Percentiles rank a stretch among this genome's conserved stretches.
Evolutionary conservation across 1,140 invertebrate genomes (phyloP).

Genomic region (Bombus sylvicola): DNA sequence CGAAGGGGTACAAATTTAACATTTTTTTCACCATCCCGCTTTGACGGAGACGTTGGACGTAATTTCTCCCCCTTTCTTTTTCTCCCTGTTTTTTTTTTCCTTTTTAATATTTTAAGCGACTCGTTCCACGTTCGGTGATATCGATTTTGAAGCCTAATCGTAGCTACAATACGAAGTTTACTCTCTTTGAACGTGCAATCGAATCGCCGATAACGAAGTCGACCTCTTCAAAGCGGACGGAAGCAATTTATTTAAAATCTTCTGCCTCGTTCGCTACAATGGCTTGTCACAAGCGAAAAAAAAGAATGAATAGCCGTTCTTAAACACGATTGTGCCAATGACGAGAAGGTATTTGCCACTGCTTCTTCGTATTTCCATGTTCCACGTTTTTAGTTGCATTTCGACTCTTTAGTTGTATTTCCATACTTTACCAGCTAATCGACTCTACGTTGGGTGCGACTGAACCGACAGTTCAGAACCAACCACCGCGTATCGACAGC

Average conservation of each 20-base stretch:
- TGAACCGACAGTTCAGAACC: too few relatives aligned
- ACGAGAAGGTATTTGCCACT: background rate
- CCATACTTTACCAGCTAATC: background rate
- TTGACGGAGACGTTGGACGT: too few relatives aligned
- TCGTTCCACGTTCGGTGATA: background rate
- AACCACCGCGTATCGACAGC: background rate
- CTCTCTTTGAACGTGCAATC: conserved; percentile 16
- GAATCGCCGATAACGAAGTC: conserved; percentile 12
- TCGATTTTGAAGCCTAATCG: conserved; percentile 3
- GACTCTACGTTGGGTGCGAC: too few relatives aligned
- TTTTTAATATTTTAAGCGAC: background rate
- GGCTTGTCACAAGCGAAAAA: background rate
- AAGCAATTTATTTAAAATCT: conserved; percentile 28
- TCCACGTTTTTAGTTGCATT: too few relatives aligned
- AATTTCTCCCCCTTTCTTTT: background rate
- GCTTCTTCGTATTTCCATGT: background rate
- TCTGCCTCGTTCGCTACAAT: background rate
- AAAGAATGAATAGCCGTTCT: background rate
- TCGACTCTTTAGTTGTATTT: background rate
- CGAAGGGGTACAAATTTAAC: too few relatives aligned
- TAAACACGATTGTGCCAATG: background rate
- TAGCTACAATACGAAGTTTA: background rate
- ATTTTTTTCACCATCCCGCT: too few relatives aligned
- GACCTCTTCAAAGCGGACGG: conserved; percentile 3
- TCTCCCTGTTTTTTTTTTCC: too few relatives aligned